Conservation (phyloP, 2,797 vertebrate genomes). For the Sebastiscus albofasciatus region DNA sequence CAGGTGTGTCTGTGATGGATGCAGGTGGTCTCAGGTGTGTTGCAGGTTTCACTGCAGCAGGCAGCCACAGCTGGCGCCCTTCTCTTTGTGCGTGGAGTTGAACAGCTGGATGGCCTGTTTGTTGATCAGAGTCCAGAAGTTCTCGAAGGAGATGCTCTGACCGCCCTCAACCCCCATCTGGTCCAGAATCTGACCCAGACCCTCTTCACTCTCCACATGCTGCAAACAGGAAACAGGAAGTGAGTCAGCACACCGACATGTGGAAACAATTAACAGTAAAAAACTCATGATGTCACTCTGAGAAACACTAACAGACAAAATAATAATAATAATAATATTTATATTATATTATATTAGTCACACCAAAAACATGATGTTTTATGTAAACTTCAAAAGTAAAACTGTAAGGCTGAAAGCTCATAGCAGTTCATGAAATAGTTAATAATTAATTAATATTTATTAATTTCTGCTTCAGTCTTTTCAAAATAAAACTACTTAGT, state of each 20-base stretch:
- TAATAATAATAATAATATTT: too few species aligned
- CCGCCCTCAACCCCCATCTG: slow-evolving; percentile 70
- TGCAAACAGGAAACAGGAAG: slow-evolving; percentile 44
- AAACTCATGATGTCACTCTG: background rate
- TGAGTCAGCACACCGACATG: background rate
- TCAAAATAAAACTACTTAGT: too few species aligned
- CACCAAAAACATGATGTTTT: background rate
- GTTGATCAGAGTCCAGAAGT: slow-evolving; percentile 81
- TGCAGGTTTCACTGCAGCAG: slow-evolving; percentile 62
- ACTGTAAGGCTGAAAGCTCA: too few species aligned
- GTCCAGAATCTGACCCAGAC: slow-evolving; percentile 64
- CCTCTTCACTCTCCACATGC: slow-evolving; percentile 65
- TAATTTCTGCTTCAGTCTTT: too few species aligned
- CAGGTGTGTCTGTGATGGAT: background rate
- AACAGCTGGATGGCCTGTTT: slow-evolving; percentile 64
- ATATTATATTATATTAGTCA: background rate
- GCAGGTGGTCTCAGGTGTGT: background rate
- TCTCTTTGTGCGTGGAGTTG: slow-evolving; percentile 51
- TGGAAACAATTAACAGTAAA: background rate
- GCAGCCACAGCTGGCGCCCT: slow-evolving; percentile 67
- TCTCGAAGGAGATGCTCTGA: slow-evolving; percentile 71
- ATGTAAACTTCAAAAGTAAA: too few species aligned
- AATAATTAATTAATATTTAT: too few species aligned
- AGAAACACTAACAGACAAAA: background rate
- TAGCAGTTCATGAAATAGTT: too few species aligned